phyloP scores from a whole-genome alignment of 2,797 vertebrate species.

The Coregonus ussuriensis region DNA sequence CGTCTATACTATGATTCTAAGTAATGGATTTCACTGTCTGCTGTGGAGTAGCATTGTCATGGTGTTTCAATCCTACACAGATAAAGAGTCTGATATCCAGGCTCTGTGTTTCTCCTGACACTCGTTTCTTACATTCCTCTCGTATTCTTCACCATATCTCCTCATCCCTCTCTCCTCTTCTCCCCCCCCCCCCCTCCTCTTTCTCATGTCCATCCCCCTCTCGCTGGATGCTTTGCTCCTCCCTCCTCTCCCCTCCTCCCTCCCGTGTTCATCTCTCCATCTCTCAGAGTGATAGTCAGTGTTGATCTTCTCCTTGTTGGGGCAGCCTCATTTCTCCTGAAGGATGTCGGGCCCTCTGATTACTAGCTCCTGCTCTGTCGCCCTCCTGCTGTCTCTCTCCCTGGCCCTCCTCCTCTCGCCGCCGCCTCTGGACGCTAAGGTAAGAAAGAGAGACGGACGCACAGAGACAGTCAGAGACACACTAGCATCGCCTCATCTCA shows the following conservation, averaged over 20 bases:
- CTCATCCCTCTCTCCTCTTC: background rate
- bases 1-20: too few species aligned
- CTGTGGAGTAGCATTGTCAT: too few species aligned
- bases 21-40: too few species aligned
- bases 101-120: too few species aligned
- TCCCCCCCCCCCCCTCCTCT: background rate
- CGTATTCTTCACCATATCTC: background rate
- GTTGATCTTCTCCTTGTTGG: slow-evolving; percentile 28
- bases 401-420: slow-evolving; percentile 34
- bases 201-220: background rate
- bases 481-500: background rate
- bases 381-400: slow-evolving; percentile 39
- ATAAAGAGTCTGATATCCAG: too few species aligned
- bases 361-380: slow-evolving; percentile 13
- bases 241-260: slow-evolving; percentile 12
- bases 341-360: slow-evolving; percentile 66
- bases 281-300: slow-evolving; percentile 26
- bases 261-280: slow-evolving; percentile 36
- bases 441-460: slow-evolving; percentile 27
- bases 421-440: slow-evolving; percentile 55
- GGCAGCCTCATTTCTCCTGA: slow-evolving; percentile 65
- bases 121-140: too few species aligned
- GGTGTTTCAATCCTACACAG: too few species aligned
- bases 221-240: slow-evolving; percentile 12
- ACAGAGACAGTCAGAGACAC: background rate